A percentile compares a stretch with the other conserved stretches of the same genome.
These are phyloP conservation scores for Calidris pugnax DNA, from an alignment of 2,113 vertebrate genomes.

Conservation along the genomic window DNA sequence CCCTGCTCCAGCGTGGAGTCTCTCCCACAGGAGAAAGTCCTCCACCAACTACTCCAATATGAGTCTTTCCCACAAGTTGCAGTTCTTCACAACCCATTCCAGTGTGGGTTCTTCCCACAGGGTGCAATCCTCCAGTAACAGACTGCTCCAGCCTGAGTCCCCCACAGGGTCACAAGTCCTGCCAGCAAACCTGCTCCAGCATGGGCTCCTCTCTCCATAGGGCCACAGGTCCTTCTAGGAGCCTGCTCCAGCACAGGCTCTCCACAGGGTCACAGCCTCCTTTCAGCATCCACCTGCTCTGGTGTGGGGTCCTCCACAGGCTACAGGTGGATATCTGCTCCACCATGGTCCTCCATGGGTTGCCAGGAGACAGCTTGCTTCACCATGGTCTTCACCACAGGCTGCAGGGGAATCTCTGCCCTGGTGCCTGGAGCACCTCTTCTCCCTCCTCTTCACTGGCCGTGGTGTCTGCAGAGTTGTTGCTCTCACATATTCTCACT, in stretches of 20 bases:
- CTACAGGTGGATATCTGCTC: not conserved
- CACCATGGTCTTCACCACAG: not conserved
- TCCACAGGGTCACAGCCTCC: not conserved
- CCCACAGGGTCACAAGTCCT: not conserved
- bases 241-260: not conserved
- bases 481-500: not conserved
- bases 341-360: too few relatives aligned
- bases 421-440: rapidly evolving
- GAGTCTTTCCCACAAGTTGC: not conserved
- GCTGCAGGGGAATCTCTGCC: not conserved
- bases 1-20: rapidly evolving
- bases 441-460: not conserved
- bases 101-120: not conserved
- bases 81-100: not conserved
- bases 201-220: not conserved
- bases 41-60: not conserved
- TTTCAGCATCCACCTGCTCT: not conserved
- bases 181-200: not conserved
- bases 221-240: not conserved
- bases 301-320: rapidly evolving
- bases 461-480: not conserved
- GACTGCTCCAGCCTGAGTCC: not conserved
- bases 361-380: not conserved
- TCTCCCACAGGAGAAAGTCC: not conserved
- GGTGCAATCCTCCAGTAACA: not conserved